Evolutionary conservation across 2,888 invertebrate genomes (phyloP).

Genomic region (Bimastos eiseni): DNA sequence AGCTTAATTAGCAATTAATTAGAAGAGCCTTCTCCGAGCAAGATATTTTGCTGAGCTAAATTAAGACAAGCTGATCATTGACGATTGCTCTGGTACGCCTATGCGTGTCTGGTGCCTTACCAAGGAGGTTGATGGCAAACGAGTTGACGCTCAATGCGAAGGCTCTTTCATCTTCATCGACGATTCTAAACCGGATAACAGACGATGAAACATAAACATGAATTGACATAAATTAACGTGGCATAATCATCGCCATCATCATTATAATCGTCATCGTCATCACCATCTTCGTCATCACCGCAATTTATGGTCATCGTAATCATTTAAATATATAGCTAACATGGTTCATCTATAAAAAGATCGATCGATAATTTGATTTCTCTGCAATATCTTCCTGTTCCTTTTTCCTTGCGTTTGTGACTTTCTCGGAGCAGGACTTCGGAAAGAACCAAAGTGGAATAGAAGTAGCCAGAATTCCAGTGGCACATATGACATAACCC

Average conservation of each 20-base stretch:
- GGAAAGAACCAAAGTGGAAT: constrained; percentile 41
- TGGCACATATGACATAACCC: constrained; percentile 37
- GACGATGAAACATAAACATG: neutral
- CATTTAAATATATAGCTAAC: too few species aligned
- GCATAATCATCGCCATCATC: too few species aligned
- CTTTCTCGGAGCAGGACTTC: neutral
- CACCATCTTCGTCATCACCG: too few species aligned
- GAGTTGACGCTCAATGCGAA: constrained; percentile 42
- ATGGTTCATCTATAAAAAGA: too few species aligned
- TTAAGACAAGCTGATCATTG: too few species aligned
- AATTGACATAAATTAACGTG: too few species aligned
- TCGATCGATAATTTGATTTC: neutral
- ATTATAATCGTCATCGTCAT: too few species aligned
- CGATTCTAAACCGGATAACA: constrained; percentile 38
- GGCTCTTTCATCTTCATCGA: constrained; percentile 41
- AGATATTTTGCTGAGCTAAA: neutral
- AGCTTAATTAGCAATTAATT: neutral
- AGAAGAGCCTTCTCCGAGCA: neutral
- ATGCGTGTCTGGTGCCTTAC: constrained; percentile 38
- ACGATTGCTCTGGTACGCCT: too few species aligned
- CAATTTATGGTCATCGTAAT: too few species aligned
- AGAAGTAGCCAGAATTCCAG: constrained; percentile 13
- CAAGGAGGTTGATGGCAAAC: constrained; percentile 42
- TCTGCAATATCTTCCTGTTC: neutral
- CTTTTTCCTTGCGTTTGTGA: neutral